A percentile compares a stretch with the other conserved stretches of the same genome.
Evolutionary conservation across 2,797 vertebrate species (phyloP).

Genomic region (Aratinga solstitialis): DNA sequence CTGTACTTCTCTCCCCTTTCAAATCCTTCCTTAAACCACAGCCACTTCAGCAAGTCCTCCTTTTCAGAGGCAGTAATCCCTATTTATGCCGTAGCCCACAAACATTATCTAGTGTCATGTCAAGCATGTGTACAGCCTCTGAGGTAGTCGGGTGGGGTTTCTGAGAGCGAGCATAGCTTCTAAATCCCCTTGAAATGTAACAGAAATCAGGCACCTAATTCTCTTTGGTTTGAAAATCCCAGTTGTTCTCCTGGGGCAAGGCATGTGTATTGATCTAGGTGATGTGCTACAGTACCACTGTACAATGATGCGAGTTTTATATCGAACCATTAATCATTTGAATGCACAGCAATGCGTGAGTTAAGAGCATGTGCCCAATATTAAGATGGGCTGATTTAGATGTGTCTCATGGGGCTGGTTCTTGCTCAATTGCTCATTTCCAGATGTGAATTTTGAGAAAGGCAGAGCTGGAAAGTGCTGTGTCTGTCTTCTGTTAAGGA

Average conservation of each 20-base stretch:
- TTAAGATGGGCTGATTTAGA: constrained; percentile 10
- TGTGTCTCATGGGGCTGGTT: neutral
- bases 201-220: neutral
- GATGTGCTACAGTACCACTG: neutral
- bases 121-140: constrained; percentile 10
- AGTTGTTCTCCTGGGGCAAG: neutral
- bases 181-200: constrained; percentile 24
- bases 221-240: neutral
- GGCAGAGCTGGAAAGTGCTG: neutral
- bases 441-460: constrained; percentile 33
- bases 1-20: constrained; percentile 40
- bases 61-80: constrained; percentile 55
- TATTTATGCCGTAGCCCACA: neutral
- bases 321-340: neutral
- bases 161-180: constrained; percentile 19
- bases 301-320: neutral
- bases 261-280: neutral
- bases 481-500: neutral
- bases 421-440: constrained; percentile 16
- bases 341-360: neutral
- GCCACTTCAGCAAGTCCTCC: constrained; percentile 48
- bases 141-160: constrained; percentile 2
- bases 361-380: neutral
- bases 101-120: constrained; percentile 56
- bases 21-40: constrained; percentile 58